Conservation (phyloP, 2,888 invertebrate species). For the Drosophila bunnanda region DNA sequence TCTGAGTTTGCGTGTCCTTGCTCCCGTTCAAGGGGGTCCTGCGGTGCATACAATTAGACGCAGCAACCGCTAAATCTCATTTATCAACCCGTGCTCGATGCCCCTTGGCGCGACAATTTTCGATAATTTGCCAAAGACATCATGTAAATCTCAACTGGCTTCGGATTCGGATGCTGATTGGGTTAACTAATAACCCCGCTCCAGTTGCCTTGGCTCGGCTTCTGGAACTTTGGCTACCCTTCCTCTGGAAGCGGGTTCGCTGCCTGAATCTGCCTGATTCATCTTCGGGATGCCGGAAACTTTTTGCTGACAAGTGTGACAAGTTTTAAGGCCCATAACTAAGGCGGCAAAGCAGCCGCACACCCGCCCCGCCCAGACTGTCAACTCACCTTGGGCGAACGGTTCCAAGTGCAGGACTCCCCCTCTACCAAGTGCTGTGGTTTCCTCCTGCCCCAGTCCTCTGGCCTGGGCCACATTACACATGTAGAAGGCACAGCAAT, state of each 20-base stretch:
- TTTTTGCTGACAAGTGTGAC: slow-evolving; percentile 69
- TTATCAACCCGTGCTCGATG: slow-evolving; percentile 56
- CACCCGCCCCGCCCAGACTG: slow-evolving; percentile 4
- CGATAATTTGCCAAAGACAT: slow-evolving; percentile 55
- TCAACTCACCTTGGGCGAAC: slow-evolving; percentile 30
- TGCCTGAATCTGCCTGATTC: neutral
- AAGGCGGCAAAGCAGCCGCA: slow-evolving; percentile 36
- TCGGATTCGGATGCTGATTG: slow-evolving; percentile 18
- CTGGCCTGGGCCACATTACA: slow-evolving; percentile 43
- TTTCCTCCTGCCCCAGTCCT: slow-evolving; percentile 8
- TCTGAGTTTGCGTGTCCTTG: slow-evolving; percentile 31
- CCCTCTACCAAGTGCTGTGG: slow-evolving; percentile 28
- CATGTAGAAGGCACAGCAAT: slow-evolving; percentile 50
- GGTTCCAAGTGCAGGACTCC: slow-evolving; percentile 16
- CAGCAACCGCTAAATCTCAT: slow-evolving; percentile 66
- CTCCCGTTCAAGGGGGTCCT: neutral
- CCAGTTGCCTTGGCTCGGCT: neutral
- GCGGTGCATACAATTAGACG: slow-evolving; percentile 66
- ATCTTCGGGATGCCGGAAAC: slow-evolving; percentile 15
- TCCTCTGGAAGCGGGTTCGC: neutral
- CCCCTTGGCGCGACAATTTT: slow-evolving; percentile 44
- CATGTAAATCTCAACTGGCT: slow-evolving; percentile 11
- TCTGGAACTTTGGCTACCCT: slow-evolving; percentile 12
- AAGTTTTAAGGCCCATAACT: slow-evolving; percentile 70
- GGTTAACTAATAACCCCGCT: slow-evolving; percentile 29